Base-by-base conservation (phyloP, 2,113 vertebrate genomes). In the Ciconia maguari region DNA sequence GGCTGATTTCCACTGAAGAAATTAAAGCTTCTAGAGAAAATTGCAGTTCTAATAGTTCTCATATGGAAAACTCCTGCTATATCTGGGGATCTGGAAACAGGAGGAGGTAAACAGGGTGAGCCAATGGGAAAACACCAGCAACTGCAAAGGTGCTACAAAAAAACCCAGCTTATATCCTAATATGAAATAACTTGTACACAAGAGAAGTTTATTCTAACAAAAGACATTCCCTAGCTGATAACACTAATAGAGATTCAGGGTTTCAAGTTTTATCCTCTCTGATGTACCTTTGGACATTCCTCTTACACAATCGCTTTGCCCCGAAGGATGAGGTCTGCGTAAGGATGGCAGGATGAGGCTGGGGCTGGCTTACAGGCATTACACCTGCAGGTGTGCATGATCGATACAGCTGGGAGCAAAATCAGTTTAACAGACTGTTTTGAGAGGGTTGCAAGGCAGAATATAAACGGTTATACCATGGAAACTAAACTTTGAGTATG, bases 321-420 rank as follows among this genome's bases (percentile, higher is more conserved):
- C 49, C 3, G 0, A 10, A 52, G 78, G 69, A 48, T 2, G 4
- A 41, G 61, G 49, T 25, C 81, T 22, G 54, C 8, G 5, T 6
- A 7, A 30, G 48, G 81, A 10, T 1, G 6, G 30, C 5, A 8
- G 46, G 44, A 20, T 2, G 29, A 0, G 4, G 42, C 41, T 26
- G 68, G 36, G 44, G 30, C 14, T 19, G 55, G 17, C 13, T 10
- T 4, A 22, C 4, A 12, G 34, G 42, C 27, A 1, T 5, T 5
- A 7, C 27, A 1, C 6, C 54, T 12, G 51, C 25, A 1, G 17
- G 20, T 8, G 29, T 20, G 10, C 9, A 2, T 0, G 4, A 10
- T 4, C 10, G 1, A 26, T 11, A 49, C 9, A 14, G 10, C 57
- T 9, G 10, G 58, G 70, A 46, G 52, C 32, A 48, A 82, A 65